phyloP scores from a whole-genome alignment of 1,140 invertebrate species.

The Eurytemora carolleeae region DNA sequence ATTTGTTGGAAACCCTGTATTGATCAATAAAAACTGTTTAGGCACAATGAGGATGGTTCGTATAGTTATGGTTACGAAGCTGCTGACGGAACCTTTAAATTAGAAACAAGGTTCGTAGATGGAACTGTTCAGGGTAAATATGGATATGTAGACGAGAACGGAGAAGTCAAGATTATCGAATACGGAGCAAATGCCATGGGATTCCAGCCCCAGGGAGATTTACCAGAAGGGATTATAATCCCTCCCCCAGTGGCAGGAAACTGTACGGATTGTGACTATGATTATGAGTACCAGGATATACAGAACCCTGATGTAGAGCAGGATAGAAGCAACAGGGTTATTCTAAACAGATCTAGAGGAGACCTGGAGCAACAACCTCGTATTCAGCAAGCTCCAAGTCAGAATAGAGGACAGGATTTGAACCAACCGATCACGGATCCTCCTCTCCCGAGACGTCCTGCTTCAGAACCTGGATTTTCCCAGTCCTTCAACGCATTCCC shows the following conservation, averaged over 20 bases:
- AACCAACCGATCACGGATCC: slow-evolving; percentile 1
- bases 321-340: neutral
- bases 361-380: neutral
- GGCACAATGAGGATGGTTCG: slow-evolving; percentile 49
- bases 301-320: neutral
- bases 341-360: neutral
- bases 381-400: neutral
- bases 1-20: too few relatives aligned
- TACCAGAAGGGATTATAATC: slow-evolving; percentile 9
- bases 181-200: slow-evolving; percentile 33
- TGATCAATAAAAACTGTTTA: too few relatives aligned
- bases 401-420: neutral
- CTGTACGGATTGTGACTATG: neutral
- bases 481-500: neutral
- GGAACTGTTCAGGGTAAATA: slow-evolving; percentile 68
- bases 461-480: neutral
- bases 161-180: slow-evolving; percentile 59
- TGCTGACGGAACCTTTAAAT: slow-evolving; percentile 56
- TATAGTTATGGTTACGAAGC: slow-evolving; percentile 68
- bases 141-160: slow-evolving; percentile 56
- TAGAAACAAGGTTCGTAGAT: slow-evolving; percentile 53
- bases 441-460: neutral
- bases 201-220: slow-evolving; percentile 19
- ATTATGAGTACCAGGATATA: neutral
- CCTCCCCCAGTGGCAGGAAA: slow-evolving; percentile 3